Base-by-base conservation (phyloP, 2,888 invertebrate species). In the Caenorhabditis sinica region DNA sequence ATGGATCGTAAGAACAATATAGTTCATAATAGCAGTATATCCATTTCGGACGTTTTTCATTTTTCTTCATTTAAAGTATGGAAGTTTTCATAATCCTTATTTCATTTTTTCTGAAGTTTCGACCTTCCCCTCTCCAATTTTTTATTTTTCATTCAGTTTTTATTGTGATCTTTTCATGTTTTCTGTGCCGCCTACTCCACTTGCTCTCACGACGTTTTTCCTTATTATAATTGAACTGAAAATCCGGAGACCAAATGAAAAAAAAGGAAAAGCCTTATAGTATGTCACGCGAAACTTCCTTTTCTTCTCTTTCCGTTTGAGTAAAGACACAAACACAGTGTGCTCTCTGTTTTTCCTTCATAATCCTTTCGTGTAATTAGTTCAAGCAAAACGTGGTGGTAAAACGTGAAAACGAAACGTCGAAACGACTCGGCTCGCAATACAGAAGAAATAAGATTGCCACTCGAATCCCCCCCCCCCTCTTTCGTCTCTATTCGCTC, bases 311-410 rank as follows among this genome's bases (percentile, higher is more conserved):
- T 8, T 20, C 69, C 51, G 76, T 77, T 77, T 63, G 79, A 79
- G 79, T 79, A 71, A 72, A 71, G 71, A 72, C 79, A 65, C 79
- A 72, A 72, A 63, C 69, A 79, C 71, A 71, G 53, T 79, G 56
- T 66, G 36, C 36, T 56, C 23, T 68, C 49, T 49, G 51, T 72
- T 71, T 66, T 66, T 49, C 72, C 66, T 80, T 80, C 80, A 80
- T 80, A 80, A 80, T 80, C 80, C 80, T 72, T 66, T 60, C 80
- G 65, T 45, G 80, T 80, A 80, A 80, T 80, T 80, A 80, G 80
- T 72, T 80, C 72, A 72, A 80, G 80, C 66, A 65, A 79, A 80
- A 72, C 72, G 80, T 72, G 65, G 71, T 65, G 63, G 63, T 36
- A 43, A 68, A 79, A 79, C 71, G 71, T 71, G 58, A 71, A 61